These are phyloP conservation scores for Chrysolina americana DNA, from an alignment of 2,888 invertebrate genomes.

Conservation along the genomic window DNA sequence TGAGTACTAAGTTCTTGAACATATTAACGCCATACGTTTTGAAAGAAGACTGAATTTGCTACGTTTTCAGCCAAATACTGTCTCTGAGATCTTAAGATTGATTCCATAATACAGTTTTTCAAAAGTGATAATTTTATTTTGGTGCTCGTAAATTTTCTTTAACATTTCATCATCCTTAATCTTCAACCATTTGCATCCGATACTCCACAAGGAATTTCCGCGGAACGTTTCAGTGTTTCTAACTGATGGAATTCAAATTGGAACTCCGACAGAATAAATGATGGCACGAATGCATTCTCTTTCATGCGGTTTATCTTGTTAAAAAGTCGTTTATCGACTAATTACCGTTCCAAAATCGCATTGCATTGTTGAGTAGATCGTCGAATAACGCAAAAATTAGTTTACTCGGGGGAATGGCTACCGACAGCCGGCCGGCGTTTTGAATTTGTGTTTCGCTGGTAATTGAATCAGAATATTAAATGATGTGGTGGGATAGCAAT, in stretches of 20 bases:
- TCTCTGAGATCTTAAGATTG: too few species aligned
- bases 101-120: too few species aligned
- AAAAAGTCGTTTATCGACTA: constrained; percentile 38
- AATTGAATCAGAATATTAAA: not conserved
- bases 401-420: not conserved
- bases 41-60: too few species aligned
- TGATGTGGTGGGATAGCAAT: not conserved
- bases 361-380: constrained; percentile 30
- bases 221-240: not conserved
- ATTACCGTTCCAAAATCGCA: constrained; percentile 35
- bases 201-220: too few species aligned
- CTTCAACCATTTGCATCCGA: too few species aligned
- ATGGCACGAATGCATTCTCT: constrained; percentile 25
- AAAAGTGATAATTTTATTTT: too few species aligned
- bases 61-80: too few species aligned
- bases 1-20: too few species aligned
- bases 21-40: too few species aligned
- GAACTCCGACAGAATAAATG: not conserved
- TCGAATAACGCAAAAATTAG: constrained; percentile 32
- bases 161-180: too few species aligned
- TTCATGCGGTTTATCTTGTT: constrained; percentile 38
- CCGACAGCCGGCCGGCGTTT: constrained; percentile 4
- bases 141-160: too few species aligned
- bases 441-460: not conserved
- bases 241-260: not conserved